Base-by-base conservation (phyloP, 2,888 invertebrate species). In the Calameuta idolon region DNA sequence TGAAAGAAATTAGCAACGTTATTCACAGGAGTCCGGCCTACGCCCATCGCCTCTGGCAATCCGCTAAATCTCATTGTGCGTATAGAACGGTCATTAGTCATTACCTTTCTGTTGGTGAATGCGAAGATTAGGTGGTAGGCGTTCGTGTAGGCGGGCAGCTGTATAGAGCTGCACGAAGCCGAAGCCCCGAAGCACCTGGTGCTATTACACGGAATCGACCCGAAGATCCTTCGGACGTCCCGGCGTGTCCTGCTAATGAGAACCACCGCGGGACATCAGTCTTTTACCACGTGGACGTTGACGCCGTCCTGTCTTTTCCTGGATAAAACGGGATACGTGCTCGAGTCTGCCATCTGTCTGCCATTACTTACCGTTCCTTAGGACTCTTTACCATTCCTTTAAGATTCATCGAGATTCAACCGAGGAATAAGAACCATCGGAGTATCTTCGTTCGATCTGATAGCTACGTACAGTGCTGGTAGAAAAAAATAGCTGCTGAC, bases 211-310 rank as follows among this genome's bases (percentile, higher is more conserved):
- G 75, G 83, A 84, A 82, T 69, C 73, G 78, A 76, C 73, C 76
- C 55, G 40, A 69, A 75, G 76, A 74, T 69, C 34, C 55, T 69
- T 30, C 15, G 69, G 69, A 85, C 83, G 81, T 81, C 83, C 87
- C 75, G 84, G 81, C 85, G 85, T 78, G 85, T 83, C 81, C 85
- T 82, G 81, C 87, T 89, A 88, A 89, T 88, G 88, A 88, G 88
- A 87, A 82, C 83, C 86, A 82, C 82, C 83, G 79, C 81, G 79
- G 87, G 85, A 83, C 85, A 86, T 87, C 84, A 87, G 84, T 88
- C 86, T 87, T 86, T 87, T 80, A 81, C 80, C 80, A 80, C 69
- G 77, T 81, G 82, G 82, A 83, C 83, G 85, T 85, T 86, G 87
- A 87, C 85, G 83, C 85, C 76, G 82, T 84, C 81, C 81, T 80